phyloP scores from a whole-genome alignment of 2,113 vertebrate genomes.

The Chaenocephalus aceratus region DNA sequence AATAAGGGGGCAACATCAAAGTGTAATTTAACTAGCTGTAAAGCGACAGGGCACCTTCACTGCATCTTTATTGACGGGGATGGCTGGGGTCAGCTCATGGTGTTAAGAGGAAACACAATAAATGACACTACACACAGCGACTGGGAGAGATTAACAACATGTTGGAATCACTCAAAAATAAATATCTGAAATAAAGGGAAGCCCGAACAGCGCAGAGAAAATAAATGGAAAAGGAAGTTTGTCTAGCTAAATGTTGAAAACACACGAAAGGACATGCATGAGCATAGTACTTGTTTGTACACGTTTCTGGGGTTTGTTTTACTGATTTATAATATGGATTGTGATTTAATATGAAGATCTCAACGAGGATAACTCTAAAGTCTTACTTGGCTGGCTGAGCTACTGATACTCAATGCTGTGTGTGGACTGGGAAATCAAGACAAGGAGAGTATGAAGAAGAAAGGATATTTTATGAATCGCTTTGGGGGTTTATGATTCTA shows the following conservation, averaged over 20 bases:
- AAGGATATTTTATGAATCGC: no score
- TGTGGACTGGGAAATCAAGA: constrained; percentile 32
- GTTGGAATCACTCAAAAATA: constrained; percentile 45
- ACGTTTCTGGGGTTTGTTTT: constrained; percentile 58
- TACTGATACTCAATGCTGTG: constrained; percentile 20
- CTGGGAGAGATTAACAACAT: constrained; percentile 71
- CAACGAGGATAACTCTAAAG: constrained; percentile 34
- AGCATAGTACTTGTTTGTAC: constrained; percentile 63
- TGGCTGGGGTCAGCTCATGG: constrained; percentile 77
- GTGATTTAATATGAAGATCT: constrained; percentile 40
- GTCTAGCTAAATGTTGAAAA: not conserved
- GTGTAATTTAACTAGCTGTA: constrained; percentile 84
- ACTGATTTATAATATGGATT: constrained; percentile 45
- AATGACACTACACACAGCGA: constrained; percentile 70
- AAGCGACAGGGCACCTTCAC: constrained; percentile 79
- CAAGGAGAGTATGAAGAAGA: not conserved
- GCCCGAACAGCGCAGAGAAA: constrained; percentile 31
- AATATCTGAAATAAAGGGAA: constrained; percentile 51
- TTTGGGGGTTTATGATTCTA: no score
- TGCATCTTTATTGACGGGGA: constrained; percentile 75
- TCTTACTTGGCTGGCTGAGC: constrained; percentile 24
- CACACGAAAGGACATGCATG: constrained; percentile 32
- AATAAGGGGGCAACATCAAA: constrained; percentile 82
- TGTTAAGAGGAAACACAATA: constrained; percentile 82
- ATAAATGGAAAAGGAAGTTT: not conserved